Evolutionary conservation across 2,113 vertebrate species (phyloP).

Genomic region (Oxygymnocypris stewartii): DNA sequence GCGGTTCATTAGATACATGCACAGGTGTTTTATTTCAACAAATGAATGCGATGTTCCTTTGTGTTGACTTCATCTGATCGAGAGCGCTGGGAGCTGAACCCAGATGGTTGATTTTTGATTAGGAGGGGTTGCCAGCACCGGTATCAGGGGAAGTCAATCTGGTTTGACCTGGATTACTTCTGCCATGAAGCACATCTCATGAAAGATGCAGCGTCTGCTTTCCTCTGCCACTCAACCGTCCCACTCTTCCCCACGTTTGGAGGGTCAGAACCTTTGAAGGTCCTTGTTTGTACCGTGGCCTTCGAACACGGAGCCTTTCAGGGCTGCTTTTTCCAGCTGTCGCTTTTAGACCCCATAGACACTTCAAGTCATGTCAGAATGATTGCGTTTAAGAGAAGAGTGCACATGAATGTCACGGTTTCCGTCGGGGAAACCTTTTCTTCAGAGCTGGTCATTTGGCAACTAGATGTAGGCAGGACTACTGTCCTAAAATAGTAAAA

Average conservation of each 20-base stretch:
- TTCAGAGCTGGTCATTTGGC: not conserved
- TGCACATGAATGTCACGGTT: not conserved
- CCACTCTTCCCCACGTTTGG: not conserved
- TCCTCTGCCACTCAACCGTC: not conserved
- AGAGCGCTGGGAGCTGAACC: not conserved
- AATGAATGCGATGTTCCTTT: not conserved
- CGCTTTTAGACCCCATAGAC: not conserved
- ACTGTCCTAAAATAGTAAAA: too few relatives aligned
- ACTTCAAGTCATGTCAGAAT: not conserved
- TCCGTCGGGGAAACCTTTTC: not conserved
- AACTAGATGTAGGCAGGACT: too few relatives aligned
- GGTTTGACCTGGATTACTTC: constrained; percentile 33
- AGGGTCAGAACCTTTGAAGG: constrained; percentile 13
- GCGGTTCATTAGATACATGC: not conserved
- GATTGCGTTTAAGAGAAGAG: not conserved
- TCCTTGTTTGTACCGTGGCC: constrained; percentile 1
- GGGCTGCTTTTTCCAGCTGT: not conserved
- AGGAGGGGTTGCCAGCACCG: not conserved
- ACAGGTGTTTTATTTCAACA: not conserved
- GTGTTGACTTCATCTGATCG: not conserved
- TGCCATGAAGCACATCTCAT: constrained; percentile 13
- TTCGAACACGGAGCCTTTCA: not conserved
- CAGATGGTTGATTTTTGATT: not conserved
- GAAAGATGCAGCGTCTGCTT: constrained; percentile 35
- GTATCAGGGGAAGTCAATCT: constrained; percentile 26